A percentile compares a stretch with the other conserved stretches of the same genome.
Evolutionary conservation across 2,113 vertebrate species (phyloP).

Genomic region (Tonatia bakeri): DNA sequence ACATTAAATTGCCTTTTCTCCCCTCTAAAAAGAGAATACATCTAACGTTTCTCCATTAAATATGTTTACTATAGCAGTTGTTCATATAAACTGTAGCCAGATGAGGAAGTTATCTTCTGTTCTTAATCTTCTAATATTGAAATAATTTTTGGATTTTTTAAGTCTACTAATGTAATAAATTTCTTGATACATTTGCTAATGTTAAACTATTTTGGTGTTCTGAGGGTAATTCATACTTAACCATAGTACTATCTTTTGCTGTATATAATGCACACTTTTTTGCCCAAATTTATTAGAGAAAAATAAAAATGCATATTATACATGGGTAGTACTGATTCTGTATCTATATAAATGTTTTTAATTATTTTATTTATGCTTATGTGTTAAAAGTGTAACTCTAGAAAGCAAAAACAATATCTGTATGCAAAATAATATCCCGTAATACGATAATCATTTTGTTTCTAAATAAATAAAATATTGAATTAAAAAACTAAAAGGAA

Average conservation of each 20-base stretch:
- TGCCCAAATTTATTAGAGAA: too few species aligned
- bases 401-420: too few species aligned
- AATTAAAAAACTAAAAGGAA: too few species aligned
- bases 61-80: background rate
- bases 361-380: too few species aligned
- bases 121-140: background rate
- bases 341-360: too few species aligned
- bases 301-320: too few species aligned
- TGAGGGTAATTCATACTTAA: background rate
- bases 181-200: constrained; percentile 8
- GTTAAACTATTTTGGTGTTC: background rate
- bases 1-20: background rate
- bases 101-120: background rate
- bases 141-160: background rate
- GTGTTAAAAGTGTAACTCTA: too few species aligned
- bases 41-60: background rate
- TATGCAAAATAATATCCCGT: too few species aligned
- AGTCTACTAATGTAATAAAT: background rate
- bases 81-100: background rate
- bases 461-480: too few species aligned
- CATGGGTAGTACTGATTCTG: too few species aligned
- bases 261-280: too few species aligned
- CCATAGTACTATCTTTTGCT: background rate
- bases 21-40: background rate
- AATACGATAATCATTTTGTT: too few species aligned